These are phyloP conservation scores for Abramis brama DNA, from an alignment of 2,113 vertebrate species.

Conservation along the genomic window DNA sequence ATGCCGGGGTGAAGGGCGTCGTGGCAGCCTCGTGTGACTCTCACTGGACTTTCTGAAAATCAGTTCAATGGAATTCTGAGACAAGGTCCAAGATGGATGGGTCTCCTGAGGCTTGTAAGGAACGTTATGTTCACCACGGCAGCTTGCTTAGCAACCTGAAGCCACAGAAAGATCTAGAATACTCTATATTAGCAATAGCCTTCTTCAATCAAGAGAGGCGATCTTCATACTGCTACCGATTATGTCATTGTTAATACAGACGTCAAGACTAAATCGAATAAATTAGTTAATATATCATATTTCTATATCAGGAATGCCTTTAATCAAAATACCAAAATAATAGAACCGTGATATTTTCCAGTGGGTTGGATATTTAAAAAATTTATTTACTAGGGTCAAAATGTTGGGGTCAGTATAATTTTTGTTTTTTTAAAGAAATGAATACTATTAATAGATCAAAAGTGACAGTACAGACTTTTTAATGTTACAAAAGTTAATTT, in stretches of 20 bases:
- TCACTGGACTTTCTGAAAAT: conserved; percentile 69
- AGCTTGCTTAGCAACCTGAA: conserved; percentile 33
- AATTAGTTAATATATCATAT: not conserved
- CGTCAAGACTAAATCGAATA: not conserved
- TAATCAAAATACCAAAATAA: not conserved
- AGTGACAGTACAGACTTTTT: not conserved
- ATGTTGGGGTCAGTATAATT: not conserved
- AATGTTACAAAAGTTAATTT: not conserved
- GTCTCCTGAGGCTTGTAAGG: conserved; percentile 69
- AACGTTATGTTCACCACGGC: conserved; percentile 63
- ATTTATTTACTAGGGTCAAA: not conserved
- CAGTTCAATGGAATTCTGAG: conserved; percentile 78
- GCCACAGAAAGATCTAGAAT: conserved; percentile 30
- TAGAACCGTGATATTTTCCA: not conserved
- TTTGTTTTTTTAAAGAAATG: not conserved
- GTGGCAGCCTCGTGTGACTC: conserved; percentile 59
- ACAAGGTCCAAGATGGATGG: conserved; percentile 74
- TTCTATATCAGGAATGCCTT: not conserved
- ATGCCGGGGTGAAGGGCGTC: conserved; percentile 65
- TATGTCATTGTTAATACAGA: not conserved
- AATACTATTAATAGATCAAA: not conserved
- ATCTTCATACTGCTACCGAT: not conserved
- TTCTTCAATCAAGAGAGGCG: not conserved
- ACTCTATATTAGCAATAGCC: not conserved
- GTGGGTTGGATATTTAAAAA: not conserved